Conservation (phyloP, 1,140 invertebrate genomes). For the Sminthurides bifidus region DNA sequence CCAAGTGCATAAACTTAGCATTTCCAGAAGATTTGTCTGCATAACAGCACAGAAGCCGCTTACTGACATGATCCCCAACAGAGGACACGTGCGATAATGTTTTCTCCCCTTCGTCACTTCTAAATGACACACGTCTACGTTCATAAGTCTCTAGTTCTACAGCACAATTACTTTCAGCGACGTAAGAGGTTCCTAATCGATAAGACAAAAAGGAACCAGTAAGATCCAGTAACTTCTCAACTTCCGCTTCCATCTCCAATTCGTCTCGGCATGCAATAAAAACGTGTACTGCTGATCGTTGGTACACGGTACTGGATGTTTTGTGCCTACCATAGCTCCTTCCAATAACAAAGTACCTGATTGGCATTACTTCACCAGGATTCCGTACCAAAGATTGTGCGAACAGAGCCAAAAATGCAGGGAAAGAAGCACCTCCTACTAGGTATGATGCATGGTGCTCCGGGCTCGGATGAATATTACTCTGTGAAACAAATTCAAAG, state of each 20-base stretch:
- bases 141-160: conserved; percentile 14
- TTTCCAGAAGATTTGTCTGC: not conserved
- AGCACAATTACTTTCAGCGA: conserved; percentile 10
- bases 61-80: conserved; percentile 29
- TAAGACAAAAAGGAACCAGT: conserved; percentile 20
- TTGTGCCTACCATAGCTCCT: not conserved
- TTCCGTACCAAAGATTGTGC: conserved; percentile 15
- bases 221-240: conserved; percentile 4
- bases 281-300: conserved; percentile 17
- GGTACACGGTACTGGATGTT: not conserved
- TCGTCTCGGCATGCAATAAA: conserved; percentile 16
- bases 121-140: conserved; percentile 16
- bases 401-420: conserved; percentile 17
- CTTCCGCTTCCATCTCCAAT: conserved; percentile 18
- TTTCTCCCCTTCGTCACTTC: not conserved
- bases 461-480: not conserved
- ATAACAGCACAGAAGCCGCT: conserved; percentile 27
- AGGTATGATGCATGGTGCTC: conserved; percentile 18
- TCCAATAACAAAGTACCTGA: conserved; percentile 25
- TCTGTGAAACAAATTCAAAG: not conserved
- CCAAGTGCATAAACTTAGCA: conserved; percentile 21
- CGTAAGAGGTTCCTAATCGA: conserved; percentile 11
- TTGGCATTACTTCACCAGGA: conserved; percentile 5
- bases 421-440: conserved; percentile 21
- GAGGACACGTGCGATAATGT: conserved; percentile 11